phyloP scores from a whole-genome alignment of 2,888 invertebrate genomes.

The Pseudeuparius sepicola region DNA sequence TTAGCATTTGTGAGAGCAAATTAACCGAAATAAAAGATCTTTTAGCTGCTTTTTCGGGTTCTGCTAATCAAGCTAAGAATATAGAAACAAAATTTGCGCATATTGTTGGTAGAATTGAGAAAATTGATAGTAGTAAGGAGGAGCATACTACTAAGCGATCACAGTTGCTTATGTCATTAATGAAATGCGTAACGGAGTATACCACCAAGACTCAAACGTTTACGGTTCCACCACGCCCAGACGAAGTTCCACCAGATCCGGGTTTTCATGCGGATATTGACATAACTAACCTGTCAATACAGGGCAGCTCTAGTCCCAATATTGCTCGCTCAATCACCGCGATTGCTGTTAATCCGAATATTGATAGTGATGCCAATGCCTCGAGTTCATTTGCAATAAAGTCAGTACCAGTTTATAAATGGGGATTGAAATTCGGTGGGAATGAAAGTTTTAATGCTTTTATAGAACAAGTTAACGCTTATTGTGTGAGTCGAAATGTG shows the following conservation, averaged over 20 bases:
- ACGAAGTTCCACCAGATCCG: background rate
- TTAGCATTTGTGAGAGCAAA: constrained; percentile 4
- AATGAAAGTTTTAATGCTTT: constrained; percentile 14
- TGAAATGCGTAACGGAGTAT: background rate
- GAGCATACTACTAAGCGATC: background rate
- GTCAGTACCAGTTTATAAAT: constrained; percentile 16
- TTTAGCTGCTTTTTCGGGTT: background rate
- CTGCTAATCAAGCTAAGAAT: background rate
- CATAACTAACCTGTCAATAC: too few relatives aligned
- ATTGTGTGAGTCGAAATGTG: constrained; percentile 12
- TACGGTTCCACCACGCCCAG: background rate
- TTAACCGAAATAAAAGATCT: background rate
- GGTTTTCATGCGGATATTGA: too few relatives aligned
- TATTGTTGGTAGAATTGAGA: background rate
- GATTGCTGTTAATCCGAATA: too few relatives aligned
- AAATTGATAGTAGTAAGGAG: background rate
- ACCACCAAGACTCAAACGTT: background rate
- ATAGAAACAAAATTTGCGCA: background rate
- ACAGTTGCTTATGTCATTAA: background rate
- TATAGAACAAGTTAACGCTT: constrained; percentile 15
- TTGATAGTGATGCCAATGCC: too few relatives aligned
- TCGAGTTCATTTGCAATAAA: background rate
- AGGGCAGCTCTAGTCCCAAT: too few relatives aligned
- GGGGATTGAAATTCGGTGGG: constrained; percentile 15
- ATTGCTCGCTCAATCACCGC: too few relatives aligned